Percentiles rank a stretch among this genome's conserved stretches.
These are phyloP conservation scores for Cyrtodaria siliqua DNA, from an alignment of 2,888 invertebrate genomes.

Conservation along the genomic window DNA sequence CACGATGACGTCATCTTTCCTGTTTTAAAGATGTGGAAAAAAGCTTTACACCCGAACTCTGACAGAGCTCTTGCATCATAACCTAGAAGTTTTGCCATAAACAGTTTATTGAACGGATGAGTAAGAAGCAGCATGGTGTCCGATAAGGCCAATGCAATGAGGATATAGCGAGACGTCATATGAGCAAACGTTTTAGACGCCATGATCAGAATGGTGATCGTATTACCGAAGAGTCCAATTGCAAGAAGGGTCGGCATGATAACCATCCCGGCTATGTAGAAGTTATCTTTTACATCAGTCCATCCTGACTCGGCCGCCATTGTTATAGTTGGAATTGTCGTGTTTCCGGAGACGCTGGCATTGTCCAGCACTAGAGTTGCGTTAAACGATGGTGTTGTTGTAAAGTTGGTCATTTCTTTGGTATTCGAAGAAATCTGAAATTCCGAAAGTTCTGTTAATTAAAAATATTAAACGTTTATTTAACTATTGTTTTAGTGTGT, in stretches of 20 bases:
- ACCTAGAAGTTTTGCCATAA: slow-evolving; percentile 60
- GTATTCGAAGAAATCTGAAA: too few relatives aligned
- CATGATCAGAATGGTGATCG: slow-evolving; percentile 68
- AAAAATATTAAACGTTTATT: too few relatives aligned
- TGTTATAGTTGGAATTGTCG: too few relatives aligned
- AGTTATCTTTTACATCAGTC: background rate
- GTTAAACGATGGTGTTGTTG: too few relatives aligned
- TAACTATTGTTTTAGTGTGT: too few relatives aligned
- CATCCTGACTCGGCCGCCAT: background rate
- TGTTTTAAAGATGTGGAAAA: slow-evolving; percentile 67
- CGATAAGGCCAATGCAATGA: slow-evolving; percentile 69
- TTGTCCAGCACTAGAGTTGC: too few relatives aligned
- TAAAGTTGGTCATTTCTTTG: too few relatives aligned
- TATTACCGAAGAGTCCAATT: slow-evolving; percentile 67
- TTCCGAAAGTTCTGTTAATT: too few relatives aligned
- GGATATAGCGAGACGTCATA: slow-evolving; percentile 61
- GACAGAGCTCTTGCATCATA: slow-evolving; percentile 66
- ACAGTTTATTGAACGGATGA: slow-evolving; percentile 71
- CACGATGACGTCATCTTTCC: slow-evolving; percentile 76
- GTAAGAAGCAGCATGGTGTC: slow-evolving; percentile 66
- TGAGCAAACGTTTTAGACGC: slow-evolving; percentile 45
- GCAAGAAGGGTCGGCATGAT: slow-evolving; percentile 59
- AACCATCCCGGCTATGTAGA: slow-evolving; percentile 9
- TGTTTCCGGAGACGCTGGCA: too few relatives aligned
- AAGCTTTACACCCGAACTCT: slow-evolving; percentile 65